Evolutionary conservation across 2,888 invertebrate genomes (phyloP).

Genomic region (Heliconius erato): DNA sequence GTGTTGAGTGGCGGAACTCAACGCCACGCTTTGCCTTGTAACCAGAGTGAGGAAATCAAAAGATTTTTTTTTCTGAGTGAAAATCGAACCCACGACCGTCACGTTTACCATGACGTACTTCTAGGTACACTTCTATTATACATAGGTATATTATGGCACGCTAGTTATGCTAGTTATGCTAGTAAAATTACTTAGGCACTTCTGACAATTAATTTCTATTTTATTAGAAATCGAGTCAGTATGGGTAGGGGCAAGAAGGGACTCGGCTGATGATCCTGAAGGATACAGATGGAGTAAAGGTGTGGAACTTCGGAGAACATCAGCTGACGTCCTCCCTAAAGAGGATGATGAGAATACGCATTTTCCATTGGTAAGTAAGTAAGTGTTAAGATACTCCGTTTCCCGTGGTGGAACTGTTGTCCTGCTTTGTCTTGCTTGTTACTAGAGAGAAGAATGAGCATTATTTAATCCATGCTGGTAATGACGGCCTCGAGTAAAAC

Average conservation of each 20-base stretch:
- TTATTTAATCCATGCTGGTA: too few species aligned
- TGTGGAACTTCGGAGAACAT: constrained; percentile 71
- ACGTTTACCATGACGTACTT: not conserved
- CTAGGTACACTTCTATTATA: not conserved
- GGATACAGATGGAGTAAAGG: constrained; percentile 76
- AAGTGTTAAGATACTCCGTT: too few species aligned
- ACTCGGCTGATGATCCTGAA: constrained; percentile 70
- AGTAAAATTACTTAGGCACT: too few species aligned
- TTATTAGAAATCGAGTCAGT: constrained; percentile 69
- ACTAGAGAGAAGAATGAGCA: too few species aligned
- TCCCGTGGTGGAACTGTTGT: too few species aligned
- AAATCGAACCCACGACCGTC: not conserved
- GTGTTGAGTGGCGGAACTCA: not conserved
- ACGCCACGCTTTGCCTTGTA: not conserved
- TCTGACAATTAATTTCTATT: not conserved
- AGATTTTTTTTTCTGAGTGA: not conserved
- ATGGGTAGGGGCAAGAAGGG: constrained; percentile 77
- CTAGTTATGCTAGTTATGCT: too few species aligned
- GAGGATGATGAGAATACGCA: constrained; percentile 62
- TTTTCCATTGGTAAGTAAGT: constrained; percentile 68
- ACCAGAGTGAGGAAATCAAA: not conserved
- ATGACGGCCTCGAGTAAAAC: too few species aligned
- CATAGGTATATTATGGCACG: not conserved
- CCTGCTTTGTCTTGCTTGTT: too few species aligned
- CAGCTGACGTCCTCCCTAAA: constrained; percentile 66